phyloP scores from a whole-genome alignment of 2,888 invertebrate genomes.

The Arge pagana region DNA sequence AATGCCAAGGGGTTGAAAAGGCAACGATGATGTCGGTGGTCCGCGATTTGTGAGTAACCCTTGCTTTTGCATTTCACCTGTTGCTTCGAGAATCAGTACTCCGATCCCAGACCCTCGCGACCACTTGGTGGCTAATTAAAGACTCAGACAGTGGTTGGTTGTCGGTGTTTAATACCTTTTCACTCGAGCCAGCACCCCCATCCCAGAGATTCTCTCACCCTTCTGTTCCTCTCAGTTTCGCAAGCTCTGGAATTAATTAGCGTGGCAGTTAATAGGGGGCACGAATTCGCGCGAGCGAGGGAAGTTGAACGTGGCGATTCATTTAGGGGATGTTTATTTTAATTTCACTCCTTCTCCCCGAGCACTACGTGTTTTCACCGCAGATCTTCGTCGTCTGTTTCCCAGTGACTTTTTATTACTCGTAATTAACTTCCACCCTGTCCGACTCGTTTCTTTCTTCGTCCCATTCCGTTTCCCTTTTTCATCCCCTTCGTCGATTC shows the following conservation, averaged over 20 bases:
- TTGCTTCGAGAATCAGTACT: constrained; percentile 49
- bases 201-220: constrained; percentile 6
- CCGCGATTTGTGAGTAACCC: constrained; percentile 49
- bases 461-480: constrained; percentile 27
- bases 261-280: constrained; percentile 44
- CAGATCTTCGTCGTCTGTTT: not conserved
- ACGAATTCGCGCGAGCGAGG: constrained; percentile 25
- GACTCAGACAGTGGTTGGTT: constrained; percentile 53
- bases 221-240: constrained; percentile 49
- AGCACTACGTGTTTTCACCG: constrained; percentile 20
- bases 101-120: constrained; percentile 39
- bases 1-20: no score
- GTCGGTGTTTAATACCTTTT: constrained; percentile 52
- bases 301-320: constrained; percentile 39
- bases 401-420: constrained; percentile 52
- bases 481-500: constrained; percentile 18
- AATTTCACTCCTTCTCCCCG: constrained; percentile 43
- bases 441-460: constrained; percentile 22
- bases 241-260: constrained; percentile 53
- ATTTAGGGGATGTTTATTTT: constrained; percentile 56
- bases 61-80: constrained; percentile 58
- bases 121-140: constrained; percentile 53
- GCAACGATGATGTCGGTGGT: not conserved
- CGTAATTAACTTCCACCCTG: constrained; percentile 48
- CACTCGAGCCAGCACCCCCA: constrained; percentile 28